Percentiles rank a stretch among this genome's conserved stretches.
phyloP scores from a whole-genome alignment of 2,797 vertebrate species.

The Manis pentadactyla region DNA sequence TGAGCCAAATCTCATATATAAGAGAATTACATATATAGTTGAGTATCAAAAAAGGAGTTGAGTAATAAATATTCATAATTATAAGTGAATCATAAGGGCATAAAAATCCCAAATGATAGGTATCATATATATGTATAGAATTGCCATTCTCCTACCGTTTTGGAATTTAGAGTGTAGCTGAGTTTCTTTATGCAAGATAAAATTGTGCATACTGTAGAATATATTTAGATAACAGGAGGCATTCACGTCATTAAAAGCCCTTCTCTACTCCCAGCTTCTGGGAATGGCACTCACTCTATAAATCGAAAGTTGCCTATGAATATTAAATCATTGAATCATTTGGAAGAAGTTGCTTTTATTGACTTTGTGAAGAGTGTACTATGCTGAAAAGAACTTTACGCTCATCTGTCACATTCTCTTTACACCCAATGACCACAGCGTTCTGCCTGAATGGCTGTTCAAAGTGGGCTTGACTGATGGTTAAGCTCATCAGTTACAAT shows the following conservation, averaged over 20 bases:
- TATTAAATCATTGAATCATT: not conserved
- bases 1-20: not conserved
- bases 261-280: not conserved
- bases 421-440: not conserved
- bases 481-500: not conserved
- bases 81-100: not conserved
- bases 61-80: not conserved
- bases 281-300: not conserved
- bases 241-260: not conserved
- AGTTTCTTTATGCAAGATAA: not conserved
- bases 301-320: not conserved
- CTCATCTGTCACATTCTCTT: not conserved
- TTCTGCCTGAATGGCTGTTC: not conserved
- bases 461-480: not conserved
- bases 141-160: not conserved
- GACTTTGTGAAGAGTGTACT: not conserved
- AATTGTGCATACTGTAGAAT: not conserved
- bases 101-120: not conserved
- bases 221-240: not conserved
- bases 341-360: not conserved
- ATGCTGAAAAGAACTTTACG: not conserved
- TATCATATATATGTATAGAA: not conserved
- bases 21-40: not conserved
- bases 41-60: not conserved
- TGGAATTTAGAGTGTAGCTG: not conserved